Percentiles rank a stretch among this genome's conserved stretches.
These are phyloP conservation scores for Atherinomorus stipes DNA, from an alignment of 2,113 vertebrate species.

Conservation along the genomic window DNA sequence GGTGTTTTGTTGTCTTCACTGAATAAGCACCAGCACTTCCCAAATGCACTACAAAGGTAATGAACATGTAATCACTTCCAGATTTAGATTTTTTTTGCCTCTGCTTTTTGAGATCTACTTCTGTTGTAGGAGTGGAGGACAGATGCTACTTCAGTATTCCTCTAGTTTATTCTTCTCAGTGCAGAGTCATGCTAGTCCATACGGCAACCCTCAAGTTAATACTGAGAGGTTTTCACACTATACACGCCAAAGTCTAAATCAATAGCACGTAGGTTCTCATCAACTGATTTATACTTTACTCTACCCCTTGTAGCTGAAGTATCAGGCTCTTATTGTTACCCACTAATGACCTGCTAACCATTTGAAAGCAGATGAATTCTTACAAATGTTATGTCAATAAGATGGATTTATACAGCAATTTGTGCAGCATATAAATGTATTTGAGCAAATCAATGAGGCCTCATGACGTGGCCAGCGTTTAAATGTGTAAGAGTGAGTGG, in stretches of 20 bases:
- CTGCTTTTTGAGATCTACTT: slow-evolving; percentile 16
- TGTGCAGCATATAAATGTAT: slow-evolving; percentile 64
- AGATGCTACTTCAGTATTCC: slow-evolving; percentile 49
- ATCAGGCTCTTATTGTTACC: slow-evolving; percentile 51
- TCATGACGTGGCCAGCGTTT: slow-evolving; percentile 56
- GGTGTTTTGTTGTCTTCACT: slow-evolving; percentile 25
- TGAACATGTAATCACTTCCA: slow-evolving; percentile 56
- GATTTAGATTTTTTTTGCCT: slow-evolving; percentile 37
- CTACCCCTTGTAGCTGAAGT: slow-evolving; percentile 35
- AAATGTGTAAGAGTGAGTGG: slow-evolving; percentile 44
- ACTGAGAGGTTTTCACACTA: slow-evolving; percentile 38
- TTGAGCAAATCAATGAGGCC: slow-evolving; percentile 55
- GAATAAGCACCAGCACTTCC: slow-evolving; percentile 49
- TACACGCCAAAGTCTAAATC: slow-evolving; percentile 48
- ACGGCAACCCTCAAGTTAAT: slow-evolving; percentile 28
- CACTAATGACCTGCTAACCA: slow-evolving; percentile 63
- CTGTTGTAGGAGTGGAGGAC: slow-evolving; percentile 21
- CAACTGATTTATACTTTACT: slow-evolving; percentile 57
- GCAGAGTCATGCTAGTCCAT: slow-evolving; percentile 25
- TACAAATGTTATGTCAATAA: slow-evolving; percentile 72
- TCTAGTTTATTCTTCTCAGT: slow-evolving; percentile 23
- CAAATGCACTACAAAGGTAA: slow-evolving; percentile 45
- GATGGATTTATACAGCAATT: slow-evolving; percentile 59
- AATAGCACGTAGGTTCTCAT: slow-evolving; percentile 55
- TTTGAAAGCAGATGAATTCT: slow-evolving; percentile 65